These are phyloP conservation scores for Brienomyrus longianalis DNA, from an alignment of 2,113 vertebrate species.

Conservation along the genomic window DNA sequence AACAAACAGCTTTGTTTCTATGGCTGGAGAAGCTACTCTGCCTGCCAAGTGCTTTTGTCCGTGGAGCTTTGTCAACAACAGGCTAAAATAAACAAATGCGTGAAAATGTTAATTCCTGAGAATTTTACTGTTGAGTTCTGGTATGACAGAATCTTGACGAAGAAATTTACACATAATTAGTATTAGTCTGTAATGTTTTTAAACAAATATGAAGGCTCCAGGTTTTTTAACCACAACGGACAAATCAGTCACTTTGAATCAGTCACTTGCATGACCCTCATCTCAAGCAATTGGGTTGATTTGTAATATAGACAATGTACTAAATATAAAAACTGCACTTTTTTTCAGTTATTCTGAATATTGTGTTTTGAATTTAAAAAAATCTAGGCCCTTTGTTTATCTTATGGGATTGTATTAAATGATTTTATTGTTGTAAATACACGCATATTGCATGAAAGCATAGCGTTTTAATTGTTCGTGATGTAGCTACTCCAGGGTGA, in stretches of 20 bases:
- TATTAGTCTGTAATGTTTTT: conserved; percentile 18
- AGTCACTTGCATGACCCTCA: neutral
- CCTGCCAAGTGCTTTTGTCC: neutral
- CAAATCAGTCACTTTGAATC: neutral
- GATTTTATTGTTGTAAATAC: neutral
- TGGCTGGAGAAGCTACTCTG: neutral
- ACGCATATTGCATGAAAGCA: neutral
- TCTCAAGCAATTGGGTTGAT: neutral
- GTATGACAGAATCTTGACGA: conserved; percentile 5
- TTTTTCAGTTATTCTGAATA: neutral
- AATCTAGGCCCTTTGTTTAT: neutral
- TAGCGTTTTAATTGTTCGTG: neutral
- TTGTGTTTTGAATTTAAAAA: neutral
- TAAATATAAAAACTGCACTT: neutral
- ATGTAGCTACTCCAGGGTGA: neutral
- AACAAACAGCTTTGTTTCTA: conserved; percentile 8
- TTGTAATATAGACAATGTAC: neutral
- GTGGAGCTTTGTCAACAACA: neutral
- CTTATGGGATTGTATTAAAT: neutral
- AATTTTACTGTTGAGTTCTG: conserved; percentile 7
- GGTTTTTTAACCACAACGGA: neutral
- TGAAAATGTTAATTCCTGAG: conserved; percentile 2
- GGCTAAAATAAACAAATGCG: conserved; percentile 15
- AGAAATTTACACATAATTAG: conserved; percentile 1
- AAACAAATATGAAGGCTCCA: neutral